Base-by-base conservation (phyloP, 2,888 invertebrate genomes). In the Himalopsyche anomala region DNA sequence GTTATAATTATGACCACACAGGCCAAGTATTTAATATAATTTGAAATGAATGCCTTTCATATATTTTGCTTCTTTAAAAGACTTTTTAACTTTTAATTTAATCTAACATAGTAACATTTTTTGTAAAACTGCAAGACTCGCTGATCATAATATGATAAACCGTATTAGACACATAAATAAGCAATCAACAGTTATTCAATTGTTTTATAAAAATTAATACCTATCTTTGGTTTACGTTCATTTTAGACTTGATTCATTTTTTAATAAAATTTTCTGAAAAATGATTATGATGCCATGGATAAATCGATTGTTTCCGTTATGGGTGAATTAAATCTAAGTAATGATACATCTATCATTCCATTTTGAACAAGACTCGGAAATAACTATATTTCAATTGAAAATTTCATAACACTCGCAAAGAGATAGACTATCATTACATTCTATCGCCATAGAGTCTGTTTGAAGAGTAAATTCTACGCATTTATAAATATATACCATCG, bases 261-360 rank as follows among this genome's bases (percentile, higher is more conserved):
- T 4, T 3, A 62, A 19, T 62, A 19, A 19, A 9, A 19, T 62
- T 19, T 11, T 19, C 19, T 62, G 62, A n/a, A 19, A 62, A 19
- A 62, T 62, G 62, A 62, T 62, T 28, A 62, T 62, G 62, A 62
- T 62, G 62, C 19, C 19, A 62, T 62, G 62, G 62, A 62, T 19
- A 62, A 62, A 62, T 19, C 19, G 62, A 62, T 62, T 62, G 62
- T 62, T 62, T 62, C 62, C 62, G 36, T 62, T 4, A 84, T 87
- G 87, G 80, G 81, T 87, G 86, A 86, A 85, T 56, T 85, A 45
- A 51, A 84, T 84, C 87, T 88, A 88, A 82, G 80, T 87, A 82
- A 87, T 86, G 88, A 88, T 86, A 85, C 88, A 88, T 85, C 86
- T 86, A 87, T 88, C 87, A 88, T 88, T 88, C 88, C 88, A 88